These are phyloP conservation scores for Synanthedon andrenaeformis DNA, from an alignment of 2,888 invertebrate species.

Conservation along the genomic window DNA sequence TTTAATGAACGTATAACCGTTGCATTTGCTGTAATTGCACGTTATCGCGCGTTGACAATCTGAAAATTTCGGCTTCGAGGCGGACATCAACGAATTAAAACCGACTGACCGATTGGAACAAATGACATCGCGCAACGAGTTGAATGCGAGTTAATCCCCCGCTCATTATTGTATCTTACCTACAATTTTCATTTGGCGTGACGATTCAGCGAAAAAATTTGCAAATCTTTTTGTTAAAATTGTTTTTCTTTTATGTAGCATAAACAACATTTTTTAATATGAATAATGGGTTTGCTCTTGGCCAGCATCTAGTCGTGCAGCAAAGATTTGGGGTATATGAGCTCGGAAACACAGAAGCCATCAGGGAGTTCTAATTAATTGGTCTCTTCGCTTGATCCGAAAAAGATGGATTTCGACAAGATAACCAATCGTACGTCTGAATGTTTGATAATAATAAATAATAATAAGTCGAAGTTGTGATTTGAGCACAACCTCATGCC, in stretches of 20 bases:
- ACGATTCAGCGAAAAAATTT: neutral
- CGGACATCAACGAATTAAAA: slow-evolving; percentile 39
- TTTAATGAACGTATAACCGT: neutral
- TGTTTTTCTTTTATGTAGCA: neutral
- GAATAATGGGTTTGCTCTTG: no score
- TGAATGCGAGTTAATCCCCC: slow-evolving; percentile 34
- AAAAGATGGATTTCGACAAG: no score
- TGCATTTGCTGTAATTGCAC: slow-evolving; percentile 5
- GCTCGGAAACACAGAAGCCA: no score
- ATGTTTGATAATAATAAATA: no score
- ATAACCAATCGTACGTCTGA: no score
- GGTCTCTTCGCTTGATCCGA: no score
- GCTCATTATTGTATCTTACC: neutral
- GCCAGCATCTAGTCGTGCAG: no score
- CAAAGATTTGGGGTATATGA: no score
- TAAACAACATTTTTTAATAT: neutral
- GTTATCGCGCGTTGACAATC: slow-evolving; percentile 35
- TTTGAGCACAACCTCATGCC: no score
- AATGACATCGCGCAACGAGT: slow-evolving; percentile 38
- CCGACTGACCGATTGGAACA: slow-evolving; percentile 34
- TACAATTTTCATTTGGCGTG: neutral
- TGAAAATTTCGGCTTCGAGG: slow-evolving; percentile 37
- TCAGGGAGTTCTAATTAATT: no score
- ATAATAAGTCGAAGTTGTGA: no score
- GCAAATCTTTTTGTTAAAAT: neutral